Evolutionary conservation across 2,797 vertebrate species (phyloP).

Genomic region (Bryconaethiops microstoma): DNA sequence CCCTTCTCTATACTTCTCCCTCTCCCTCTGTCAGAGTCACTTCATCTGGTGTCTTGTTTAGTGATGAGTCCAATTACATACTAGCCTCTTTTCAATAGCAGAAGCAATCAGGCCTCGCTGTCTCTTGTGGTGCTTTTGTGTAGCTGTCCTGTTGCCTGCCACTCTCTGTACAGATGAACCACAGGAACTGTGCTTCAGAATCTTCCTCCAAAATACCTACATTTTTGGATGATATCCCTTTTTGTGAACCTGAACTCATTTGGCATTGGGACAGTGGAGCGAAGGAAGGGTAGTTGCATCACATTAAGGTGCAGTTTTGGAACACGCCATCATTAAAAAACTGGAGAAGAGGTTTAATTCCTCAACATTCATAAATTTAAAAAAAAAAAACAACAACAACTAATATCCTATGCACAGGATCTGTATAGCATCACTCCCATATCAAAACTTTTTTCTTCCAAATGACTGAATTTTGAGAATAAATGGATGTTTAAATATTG

Average conservation of each 20-base stretch:
- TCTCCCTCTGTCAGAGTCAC: conserved; percentile 47
- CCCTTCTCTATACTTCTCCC: conserved; percentile 1
- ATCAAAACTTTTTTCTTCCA: too few relatives aligned
- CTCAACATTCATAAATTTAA: too few relatives aligned
- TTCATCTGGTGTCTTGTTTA: conserved; percentile 59
- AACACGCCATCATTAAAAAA: not conserved
- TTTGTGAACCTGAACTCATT: not conserved
- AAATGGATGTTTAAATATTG: too few relatives aligned
- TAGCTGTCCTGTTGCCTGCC: not conserved
- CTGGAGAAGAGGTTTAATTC: not conserved
- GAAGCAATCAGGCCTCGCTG: conserved; percentile 13
- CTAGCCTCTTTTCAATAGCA: not conserved
- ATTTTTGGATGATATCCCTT: not conserved
- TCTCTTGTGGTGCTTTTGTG: not conserved
- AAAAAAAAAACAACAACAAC: too few relatives aligned
- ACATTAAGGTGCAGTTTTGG: not conserved
- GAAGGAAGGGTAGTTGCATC: too few relatives aligned
- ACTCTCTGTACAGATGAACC: not conserved
- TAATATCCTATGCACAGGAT: not conserved
- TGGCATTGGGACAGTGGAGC: not conserved
- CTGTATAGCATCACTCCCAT: too few relatives aligned
- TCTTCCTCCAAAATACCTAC: not conserved
- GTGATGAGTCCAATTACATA: conserved; percentile 41
- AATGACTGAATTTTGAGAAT: too few relatives aligned
- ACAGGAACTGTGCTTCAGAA: not conserved